phyloP scores from a whole-genome alignment of 2,888 invertebrate genomes.

The Chalcis sispes region DNA sequence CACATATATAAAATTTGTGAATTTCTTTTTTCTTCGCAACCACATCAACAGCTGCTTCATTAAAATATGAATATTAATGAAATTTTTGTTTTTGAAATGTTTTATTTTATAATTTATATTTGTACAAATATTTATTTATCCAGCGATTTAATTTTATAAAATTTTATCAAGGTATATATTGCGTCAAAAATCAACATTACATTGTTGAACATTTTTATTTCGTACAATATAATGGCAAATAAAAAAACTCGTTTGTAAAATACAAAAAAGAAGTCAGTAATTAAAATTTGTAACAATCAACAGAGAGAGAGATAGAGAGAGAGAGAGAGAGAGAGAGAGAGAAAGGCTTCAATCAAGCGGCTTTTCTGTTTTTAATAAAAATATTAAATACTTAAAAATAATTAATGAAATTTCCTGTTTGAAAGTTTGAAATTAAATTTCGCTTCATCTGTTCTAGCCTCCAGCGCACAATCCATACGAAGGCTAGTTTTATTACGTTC shows the following conservation, averaged over 20 bases:
- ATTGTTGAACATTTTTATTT: conserved; percentile 5
- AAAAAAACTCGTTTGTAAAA: background rate
- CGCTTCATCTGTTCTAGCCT: conserved; percentile 21
- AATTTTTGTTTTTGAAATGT: background rate
- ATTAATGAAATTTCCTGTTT: conserved; percentile 28
- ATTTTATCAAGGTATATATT: too few species aligned
- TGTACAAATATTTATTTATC: too few species aligned
- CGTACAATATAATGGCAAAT: background rate
- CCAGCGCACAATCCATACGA: conserved; percentile 15
- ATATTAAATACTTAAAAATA: conserved; percentile 25
- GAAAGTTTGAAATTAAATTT: conserved; percentile 51
- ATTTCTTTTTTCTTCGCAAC: background rate
- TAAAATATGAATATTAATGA: background rate
- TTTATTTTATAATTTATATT: conserved; percentile 6
- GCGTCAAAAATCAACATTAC: too few species aligned
- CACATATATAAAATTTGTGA: background rate
- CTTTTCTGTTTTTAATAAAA: background rate
- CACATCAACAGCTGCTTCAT: background rate
- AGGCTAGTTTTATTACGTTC: conserved; percentile 46
- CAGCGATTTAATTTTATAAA: too few species aligned
- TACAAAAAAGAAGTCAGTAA: background rate
- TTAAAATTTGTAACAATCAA: background rate
- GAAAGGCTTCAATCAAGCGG: background rate
- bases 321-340: too few species aligned
- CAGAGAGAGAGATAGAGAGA: too few species aligned